Conservation (phyloP, 2,113 vertebrate species). For the Percina caprodes region DNA sequence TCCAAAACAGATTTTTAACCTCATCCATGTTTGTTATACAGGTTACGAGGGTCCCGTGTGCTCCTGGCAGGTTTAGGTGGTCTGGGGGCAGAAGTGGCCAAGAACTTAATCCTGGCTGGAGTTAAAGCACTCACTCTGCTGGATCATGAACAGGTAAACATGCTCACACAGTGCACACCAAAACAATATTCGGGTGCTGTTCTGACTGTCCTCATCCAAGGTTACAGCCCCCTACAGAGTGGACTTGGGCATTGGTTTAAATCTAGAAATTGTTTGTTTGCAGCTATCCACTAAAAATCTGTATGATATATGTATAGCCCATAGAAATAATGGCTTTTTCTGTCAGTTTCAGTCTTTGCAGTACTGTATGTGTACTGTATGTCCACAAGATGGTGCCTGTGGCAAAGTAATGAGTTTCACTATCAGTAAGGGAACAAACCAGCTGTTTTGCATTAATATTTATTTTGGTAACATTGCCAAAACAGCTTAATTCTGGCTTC, state of each 20-base stretch:
- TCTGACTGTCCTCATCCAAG: not conserved
- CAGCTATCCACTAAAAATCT: not conserved
- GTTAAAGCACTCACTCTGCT: constrained; percentile 92
- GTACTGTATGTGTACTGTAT: not conserved
- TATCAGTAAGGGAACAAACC: not conserved
- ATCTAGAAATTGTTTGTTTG: not conserved
- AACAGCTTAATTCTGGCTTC: not conserved
- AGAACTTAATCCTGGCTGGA: constrained; percentile 95
- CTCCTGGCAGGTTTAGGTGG: constrained; percentile 92
- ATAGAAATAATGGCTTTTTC: not conserved
- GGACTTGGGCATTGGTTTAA: not conserved
- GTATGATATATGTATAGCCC: too few relatives aligned
- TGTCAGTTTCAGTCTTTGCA: not conserved
- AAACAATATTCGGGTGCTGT: too few relatives aligned
- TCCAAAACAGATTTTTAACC: not conserved
- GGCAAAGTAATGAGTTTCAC: not conserved
- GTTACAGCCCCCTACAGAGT: too few relatives aligned
- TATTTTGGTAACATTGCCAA: not conserved
- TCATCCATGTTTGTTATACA: constrained; percentile 47
- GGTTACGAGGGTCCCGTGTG: constrained; percentile 90
- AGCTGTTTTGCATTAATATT: not conserved
- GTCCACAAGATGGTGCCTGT: constrained; percentile 42
- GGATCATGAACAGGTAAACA: constrained; percentile 90
- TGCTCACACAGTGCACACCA: not conserved
- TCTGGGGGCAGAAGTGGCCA: constrained; percentile 94